Evolutionary conservation across 2,797 vertebrate genomes (phyloP).

Genomic region (Dromococcyx pavoninus): DNA sequence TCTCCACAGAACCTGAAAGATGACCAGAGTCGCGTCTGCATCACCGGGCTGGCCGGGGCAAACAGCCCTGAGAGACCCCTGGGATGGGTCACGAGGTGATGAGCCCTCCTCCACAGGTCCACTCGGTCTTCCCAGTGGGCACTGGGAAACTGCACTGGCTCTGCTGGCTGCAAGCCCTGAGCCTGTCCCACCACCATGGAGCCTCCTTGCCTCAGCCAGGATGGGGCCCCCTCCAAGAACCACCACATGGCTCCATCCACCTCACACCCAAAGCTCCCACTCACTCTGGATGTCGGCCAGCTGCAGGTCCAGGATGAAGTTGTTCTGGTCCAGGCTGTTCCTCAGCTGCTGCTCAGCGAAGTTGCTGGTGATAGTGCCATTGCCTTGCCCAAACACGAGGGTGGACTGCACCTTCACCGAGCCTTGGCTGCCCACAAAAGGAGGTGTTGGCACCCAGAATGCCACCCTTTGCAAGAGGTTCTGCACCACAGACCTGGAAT

Average conservation of each 20-base stretch:
- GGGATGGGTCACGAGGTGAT: fast-evolving
- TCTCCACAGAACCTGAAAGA: background rate
- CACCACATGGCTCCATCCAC: fast-evolving
- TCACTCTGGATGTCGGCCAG: conserved; percentile 57
- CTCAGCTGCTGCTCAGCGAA: background rate
- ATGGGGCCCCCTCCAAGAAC: background rate
- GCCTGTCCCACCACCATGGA: background rate
- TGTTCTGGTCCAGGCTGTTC: background rate
- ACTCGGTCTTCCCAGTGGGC: background rate
- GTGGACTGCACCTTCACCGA: conserved; percentile 51
- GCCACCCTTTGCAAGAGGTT: fast-evolving
- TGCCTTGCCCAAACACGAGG: background rate
- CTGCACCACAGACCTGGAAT: too few relatives aligned
- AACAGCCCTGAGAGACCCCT: background rate
- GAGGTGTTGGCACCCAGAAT: background rate
- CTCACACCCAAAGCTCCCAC: background rate
- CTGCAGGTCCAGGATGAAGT: background rate
- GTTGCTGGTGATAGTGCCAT: fast-evolving
- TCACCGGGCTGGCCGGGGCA: fast-evolving
- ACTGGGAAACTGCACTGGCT: background rate
- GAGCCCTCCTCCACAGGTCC: background rate
- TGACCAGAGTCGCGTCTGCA: background rate
- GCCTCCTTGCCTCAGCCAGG: background rate
- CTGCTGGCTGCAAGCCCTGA: background rate
- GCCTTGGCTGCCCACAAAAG: conserved; percentile 40